Evolutionary conservation across 2,797 vertebrate genomes (phyloP).

Genomic region (Petrocephalus schoutedeni): DNA sequence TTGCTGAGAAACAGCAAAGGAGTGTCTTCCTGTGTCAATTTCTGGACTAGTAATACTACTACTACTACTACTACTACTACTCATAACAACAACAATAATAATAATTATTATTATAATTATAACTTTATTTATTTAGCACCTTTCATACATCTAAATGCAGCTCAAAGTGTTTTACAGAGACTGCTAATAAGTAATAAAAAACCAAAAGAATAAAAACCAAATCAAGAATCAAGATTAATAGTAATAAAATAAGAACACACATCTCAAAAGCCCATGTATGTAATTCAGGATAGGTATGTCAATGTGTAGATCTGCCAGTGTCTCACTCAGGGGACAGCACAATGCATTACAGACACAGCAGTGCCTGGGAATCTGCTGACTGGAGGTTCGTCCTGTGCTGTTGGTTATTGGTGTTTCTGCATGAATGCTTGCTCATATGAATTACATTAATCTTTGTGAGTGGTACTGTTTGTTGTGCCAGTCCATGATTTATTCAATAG

Average conservation of each 20-base stretch:
- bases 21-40: neutral
- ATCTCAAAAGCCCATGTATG: neutral
- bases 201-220: too few relatives aligned
- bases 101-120: too few relatives aligned
- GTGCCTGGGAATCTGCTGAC: slow-evolving; percentile 17
- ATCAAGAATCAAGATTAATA: too few relatives aligned
- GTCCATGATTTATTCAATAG: neutral
- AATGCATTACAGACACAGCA: neutral
- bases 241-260: too few relatives aligned
- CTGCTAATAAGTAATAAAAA: too few relatives aligned
- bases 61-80: too few relatives aligned
- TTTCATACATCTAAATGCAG: too few relatives aligned
- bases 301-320: neutral
- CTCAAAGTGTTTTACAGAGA: too few relatives aligned
- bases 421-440: slow-evolving; percentile 52
- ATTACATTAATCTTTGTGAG: slow-evolving; percentile 50
- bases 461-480: neutral
- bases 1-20: neutral
- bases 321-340: neutral
- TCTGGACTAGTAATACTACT: too few relatives aligned
- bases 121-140: too few relatives aligned
- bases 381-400: slow-evolving; percentile 21
- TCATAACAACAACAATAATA: too few relatives aligned
- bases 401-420: slow-evolving; percentile 57
- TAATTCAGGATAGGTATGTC: neutral